Conservation (phyloP, 1,140 invertebrate species). For the Hypothenemus hampei region DNA sequence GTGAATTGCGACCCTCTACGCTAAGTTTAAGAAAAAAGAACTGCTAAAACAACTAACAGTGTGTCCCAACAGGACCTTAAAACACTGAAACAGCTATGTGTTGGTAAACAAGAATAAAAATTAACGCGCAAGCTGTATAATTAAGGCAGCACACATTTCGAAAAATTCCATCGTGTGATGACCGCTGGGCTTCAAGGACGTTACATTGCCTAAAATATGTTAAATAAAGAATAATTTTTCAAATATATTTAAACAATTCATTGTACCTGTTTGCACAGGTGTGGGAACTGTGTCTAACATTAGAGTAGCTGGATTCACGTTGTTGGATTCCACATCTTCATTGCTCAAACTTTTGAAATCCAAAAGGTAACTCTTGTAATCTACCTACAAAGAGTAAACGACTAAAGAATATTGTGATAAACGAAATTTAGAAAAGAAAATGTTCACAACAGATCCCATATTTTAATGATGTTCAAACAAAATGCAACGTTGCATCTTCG, state of each 20-base stretch:
- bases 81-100: no score
- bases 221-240: not conserved
- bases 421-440: no score
- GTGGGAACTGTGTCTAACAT: constrained; percentile 40
- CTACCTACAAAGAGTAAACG: constrained; percentile 56
- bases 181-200: constrained; percentile 48
- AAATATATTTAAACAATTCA: not conserved
- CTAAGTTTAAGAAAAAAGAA: no score
- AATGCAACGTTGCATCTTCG: no score
- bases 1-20: no score
- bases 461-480: no score
- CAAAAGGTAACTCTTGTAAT: constrained; percentile 93
- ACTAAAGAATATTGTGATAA: no score
- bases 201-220: constrained; percentile 34
- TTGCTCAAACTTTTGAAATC: constrained; percentile 94
- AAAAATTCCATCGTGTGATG: constrained; percentile 99
- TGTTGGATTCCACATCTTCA: constrained; percentile 64
- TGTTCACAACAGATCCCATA: no score
- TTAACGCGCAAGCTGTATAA: constrained; percentile 93
- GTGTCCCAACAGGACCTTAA: no score
- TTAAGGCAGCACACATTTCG: constrained; percentile 98
- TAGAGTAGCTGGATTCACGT: constrained; percentile 52
- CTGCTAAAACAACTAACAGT: no score
- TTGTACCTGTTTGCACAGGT: constrained; percentile 43
- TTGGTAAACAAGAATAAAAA: constrained; percentile 4